Percentiles rank a stretch among this genome's conserved stretches.
Evolutionary conservation across 2,797 vertebrate species (phyloP).

Genomic region (Myioborus melanocephalus): DNA sequence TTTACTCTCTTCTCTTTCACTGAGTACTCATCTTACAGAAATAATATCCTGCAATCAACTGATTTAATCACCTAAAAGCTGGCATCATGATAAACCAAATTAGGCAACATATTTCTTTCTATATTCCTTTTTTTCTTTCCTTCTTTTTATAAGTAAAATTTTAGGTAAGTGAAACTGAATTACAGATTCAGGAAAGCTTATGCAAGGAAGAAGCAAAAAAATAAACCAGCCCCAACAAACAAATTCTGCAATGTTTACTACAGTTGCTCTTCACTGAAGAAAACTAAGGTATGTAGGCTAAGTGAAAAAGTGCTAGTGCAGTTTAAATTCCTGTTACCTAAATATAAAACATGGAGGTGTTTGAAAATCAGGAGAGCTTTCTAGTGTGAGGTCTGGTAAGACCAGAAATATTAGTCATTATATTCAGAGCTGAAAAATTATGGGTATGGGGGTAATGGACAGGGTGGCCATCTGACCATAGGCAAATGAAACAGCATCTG

Average conservation of each 20-base stretch:
- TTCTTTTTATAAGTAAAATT: background rate
- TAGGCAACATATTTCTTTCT: background rate
- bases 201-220: background rate
- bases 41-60: background rate
- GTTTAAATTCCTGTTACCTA: background rate
- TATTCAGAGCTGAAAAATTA: background rate
- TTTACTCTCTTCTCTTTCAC: background rate
- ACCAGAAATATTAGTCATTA: background rate
- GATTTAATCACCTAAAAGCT: background rate
- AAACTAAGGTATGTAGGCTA: background rate
- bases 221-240: background rate
- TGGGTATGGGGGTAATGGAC: fast-evolving
- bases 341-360: background rate
- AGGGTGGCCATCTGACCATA: background rate
- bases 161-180: background rate
- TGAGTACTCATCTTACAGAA: background rate
- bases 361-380: background rate
- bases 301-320: background rate
- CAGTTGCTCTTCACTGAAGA: background rate
- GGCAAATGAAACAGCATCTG: background rate
- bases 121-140: too few relatives aligned
- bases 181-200: background rate
- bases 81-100: background rate
- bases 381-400: background rate
- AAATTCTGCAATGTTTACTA: background rate